phyloP scores from a whole-genome alignment of 2,888 invertebrate genomes.

The Drosophila planitibia region DNA sequence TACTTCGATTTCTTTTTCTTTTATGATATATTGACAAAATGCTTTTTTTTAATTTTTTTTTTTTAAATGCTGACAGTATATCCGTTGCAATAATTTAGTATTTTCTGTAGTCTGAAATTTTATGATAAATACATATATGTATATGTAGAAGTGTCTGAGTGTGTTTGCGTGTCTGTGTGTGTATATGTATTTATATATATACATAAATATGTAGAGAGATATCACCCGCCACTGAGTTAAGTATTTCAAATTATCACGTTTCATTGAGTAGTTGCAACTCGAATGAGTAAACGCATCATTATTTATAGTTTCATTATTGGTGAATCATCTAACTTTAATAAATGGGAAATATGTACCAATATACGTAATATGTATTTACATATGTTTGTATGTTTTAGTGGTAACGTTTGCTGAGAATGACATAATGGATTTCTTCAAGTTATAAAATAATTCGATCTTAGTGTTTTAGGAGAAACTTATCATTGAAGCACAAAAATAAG shows the following conservation, averaged over 20 bases:
- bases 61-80: conserved; percentile 50
- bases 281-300: conserved; percentile 69
- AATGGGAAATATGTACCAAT: conserved; percentile 64
- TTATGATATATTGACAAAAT: conserved; percentile 35
- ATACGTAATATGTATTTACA: conserved; percentile 58
- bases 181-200: conserved; percentile 17
- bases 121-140: conserved; percentile 41
- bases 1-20: conserved; percentile 19
- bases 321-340: conserved; percentile 77
- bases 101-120: conserved; percentile 42
- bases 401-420: conserved; percentile 52
- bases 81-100: conserved; percentile 42
- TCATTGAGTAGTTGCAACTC: conserved; percentile 65
- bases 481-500: conserved; percentile 77
- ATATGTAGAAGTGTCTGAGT: conserved; percentile 1
- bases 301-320: conserved; percentile 58
- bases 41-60: background rate
- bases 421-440: conserved; percentile 44
- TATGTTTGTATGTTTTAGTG: conserved; percentile 56
- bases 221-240: conserved; percentile 80
- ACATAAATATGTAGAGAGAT: conserved; percentile 58
- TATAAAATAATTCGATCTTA: conserved; percentile 61
- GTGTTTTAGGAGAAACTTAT: conserved; percentile 71
- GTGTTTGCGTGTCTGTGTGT: conserved; percentile 1
- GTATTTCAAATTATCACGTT: conserved; percentile 77